phyloP scores from a whole-genome alignment of 2,113 vertebrate genomes.

The Eurypyga helias region DNA sequence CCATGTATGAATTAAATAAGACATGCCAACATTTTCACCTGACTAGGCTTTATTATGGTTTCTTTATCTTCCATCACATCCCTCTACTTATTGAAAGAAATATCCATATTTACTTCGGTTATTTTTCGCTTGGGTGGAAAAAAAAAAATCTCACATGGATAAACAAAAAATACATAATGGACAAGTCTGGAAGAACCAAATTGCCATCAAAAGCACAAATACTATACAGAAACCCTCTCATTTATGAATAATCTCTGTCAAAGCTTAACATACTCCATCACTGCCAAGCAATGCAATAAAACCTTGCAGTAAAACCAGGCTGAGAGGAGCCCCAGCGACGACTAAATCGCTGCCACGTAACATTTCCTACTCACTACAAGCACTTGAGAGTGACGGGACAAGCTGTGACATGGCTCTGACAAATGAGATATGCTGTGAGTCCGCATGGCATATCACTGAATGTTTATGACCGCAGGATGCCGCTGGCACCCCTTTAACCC shows the following conservation, averaged over 20 bases:
- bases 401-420: background rate
- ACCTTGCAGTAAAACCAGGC: background rate
- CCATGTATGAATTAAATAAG: constrained; percentile 34
- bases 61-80: background rate
- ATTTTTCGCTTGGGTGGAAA: background rate
- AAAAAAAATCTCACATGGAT: background rate
- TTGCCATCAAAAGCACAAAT: background rate
- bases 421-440: background rate
- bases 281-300: background rate
- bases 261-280: background rate
- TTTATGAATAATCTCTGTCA: constrained; percentile 3
- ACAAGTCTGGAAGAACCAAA: background rate
- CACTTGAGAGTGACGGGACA: fast-evolving
- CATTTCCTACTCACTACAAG: background rate
- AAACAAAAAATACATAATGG: background rate
- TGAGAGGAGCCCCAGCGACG: background rate
- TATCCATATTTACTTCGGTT: background rate
- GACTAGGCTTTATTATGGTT: constrained; percentile 25
- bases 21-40: constrained; percentile 43
- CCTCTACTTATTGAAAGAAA: background rate
- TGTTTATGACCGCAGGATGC: background rate
- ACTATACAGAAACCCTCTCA: background rate
- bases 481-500: background rate
- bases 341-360: background rate
- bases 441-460: fast-evolving